Evolutionary conservation across 2,797 vertebrate species (phyloP).

Genomic region (Poeciliopsis infans): DNA sequence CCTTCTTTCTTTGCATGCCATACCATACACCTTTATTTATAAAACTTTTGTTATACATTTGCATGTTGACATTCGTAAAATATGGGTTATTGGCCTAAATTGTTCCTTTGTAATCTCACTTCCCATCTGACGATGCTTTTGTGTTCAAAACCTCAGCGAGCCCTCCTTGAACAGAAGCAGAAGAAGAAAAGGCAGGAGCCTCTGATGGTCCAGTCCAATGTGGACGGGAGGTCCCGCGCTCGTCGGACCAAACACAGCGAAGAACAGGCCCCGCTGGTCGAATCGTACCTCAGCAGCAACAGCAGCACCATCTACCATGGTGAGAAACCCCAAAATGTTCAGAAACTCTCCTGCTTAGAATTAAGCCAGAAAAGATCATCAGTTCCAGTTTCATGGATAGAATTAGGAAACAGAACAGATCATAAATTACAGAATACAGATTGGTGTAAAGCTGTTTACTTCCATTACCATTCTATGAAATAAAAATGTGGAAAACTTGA

Average conservation of each 20-base stretch:
- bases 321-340: constrained; percentile 56
- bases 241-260: constrained; percentile 92
- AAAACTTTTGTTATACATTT: background rate
- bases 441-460: background rate
- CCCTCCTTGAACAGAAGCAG: constrained; percentile 96
- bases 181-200: constrained; percentile 98
- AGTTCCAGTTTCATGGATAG: background rate
- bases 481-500: background rate
- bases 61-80: background rate
- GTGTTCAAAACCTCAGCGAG: constrained; percentile 79
- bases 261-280: constrained; percentile 96
- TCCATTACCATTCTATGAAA: background rate
- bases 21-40: background rate
- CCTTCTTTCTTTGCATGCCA: background rate
- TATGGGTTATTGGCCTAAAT: constrained; percentile 4
- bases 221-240: constrained; percentile 89
- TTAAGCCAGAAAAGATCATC: constrained; percentile 9
- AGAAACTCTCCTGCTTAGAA: constrained; percentile 10
- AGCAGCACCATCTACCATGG: constrained; percentile 96
- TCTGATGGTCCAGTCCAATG: constrained; percentile 97
- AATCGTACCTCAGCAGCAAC: constrained; percentile 96
- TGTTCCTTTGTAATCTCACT: constrained; percentile 5
- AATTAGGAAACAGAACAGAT: background rate
- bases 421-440: background rate
- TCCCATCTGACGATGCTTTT: constrained; percentile 6